Evolutionary conservation across 2,888 invertebrate species (phyloP), one percentile per base, ranked within the genome.

Genomic region (Tenthredo mesomela): DNA sequence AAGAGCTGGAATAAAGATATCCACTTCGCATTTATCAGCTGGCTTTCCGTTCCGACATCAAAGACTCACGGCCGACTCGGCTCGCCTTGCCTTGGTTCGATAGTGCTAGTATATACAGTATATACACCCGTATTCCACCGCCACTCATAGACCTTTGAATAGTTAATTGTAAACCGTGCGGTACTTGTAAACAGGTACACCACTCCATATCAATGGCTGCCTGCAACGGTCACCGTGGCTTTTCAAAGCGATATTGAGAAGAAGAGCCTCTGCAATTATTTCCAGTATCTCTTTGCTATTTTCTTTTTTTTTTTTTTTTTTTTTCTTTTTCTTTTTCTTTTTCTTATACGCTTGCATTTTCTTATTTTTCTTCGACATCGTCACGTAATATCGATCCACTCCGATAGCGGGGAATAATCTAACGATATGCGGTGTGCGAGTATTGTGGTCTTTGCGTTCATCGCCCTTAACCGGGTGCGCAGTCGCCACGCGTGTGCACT

Each of bases 31-130:
- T 89, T 90, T 90, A 90, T 90, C 88, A 88, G 88, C 77, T 77
- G 87, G 89, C 87, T 88, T 89, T 89, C 88, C 88, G 88, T 88
- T 88, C 87, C 86, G 86, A 88, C 88, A 88, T 90, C 89, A 89
- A 89, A 89, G 88, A 73, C 29, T 37, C 65, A 25, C 21, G 37
- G 54, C 70, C 70, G 70, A 25, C 75, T 61, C 50, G 80, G 61
- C 37, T 77, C 29, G 77, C 54, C 58, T 33, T 37, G 78, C 78
- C 21, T 77, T 50, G 77, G n/a, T 6, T 54, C n/a, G 54, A 54
- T 54, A 54, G 54, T n/a, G n/a, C 7, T 54, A 54, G 54, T n/a
- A 54, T 54, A n/a, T n/a, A 54, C 7, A 54, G 54, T n/a, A 54
- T 54, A n/a, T n/a, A 54, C 7, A 54, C 54, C 54, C 43, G 73